Evolutionary conservation across 2,797 vertebrate genomes (phyloP), one percentile per base, ranked within the genome.

Genomic region (Sebastes baramenuke): DNA sequence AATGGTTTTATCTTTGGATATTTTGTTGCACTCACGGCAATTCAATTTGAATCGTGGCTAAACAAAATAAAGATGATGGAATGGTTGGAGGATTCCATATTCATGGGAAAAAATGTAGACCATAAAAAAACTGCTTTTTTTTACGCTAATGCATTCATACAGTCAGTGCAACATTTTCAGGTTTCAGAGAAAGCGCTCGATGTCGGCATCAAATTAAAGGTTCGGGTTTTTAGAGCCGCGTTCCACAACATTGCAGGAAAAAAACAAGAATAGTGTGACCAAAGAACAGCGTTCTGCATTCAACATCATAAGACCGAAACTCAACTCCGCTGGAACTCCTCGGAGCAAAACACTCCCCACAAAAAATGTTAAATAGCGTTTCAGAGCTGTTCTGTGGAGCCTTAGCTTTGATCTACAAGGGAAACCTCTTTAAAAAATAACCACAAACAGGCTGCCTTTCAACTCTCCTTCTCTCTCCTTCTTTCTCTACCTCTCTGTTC

Each of bases 331-430:
- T 52, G 29, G 38, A 82, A 65, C 75, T 66, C 42, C 67, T 74
- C 34, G 38, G 59, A 72, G 69, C 60, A 77, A 74, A 80, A 83
- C 14, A 30, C 55, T 78, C 25, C 42, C 16, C 12, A 13, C 30
- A 72, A 84, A 66, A 79, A 79, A 81, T 78, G 75, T 75, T 77
- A 84, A 81, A 81, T 65, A 52, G 27, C 3, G 3, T 81, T 83
- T 77, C 67, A 65, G 75, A 75, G 55, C 29, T 66, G 34, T 68
- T 84, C 66, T 73, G 60, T 66, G 59, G 36, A 84, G 74, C 46
- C 18, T 79, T 29, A 0, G 42, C 88, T 85, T 89, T 87, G 79
- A 90, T 89, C 70, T 85, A 49, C 46, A 77, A 77, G 75, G 60
- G 66, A 90, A 60, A 65, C 14, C 54, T 77, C 60, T 85, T 76